phyloP scores from a whole-genome alignment of 2,797 vertebrate species.

The Poecilia velifera region DNA sequence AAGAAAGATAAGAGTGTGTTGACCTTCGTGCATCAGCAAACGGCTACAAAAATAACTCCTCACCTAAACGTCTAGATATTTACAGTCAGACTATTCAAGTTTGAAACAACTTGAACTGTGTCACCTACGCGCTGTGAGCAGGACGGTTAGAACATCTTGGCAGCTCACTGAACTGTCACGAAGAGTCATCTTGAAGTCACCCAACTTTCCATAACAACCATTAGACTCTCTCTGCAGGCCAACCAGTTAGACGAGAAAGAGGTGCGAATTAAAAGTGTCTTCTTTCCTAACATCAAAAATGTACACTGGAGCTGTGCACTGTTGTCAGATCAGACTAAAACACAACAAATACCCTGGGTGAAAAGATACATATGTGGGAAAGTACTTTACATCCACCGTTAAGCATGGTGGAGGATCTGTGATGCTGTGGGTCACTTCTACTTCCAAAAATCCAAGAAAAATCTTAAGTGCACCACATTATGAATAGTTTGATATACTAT shows the following conservation, averaged over 20 bases:
- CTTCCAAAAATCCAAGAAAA: not conserved
- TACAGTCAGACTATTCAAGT: slow-evolving; percentile 1
- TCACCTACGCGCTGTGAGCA: not conserved
- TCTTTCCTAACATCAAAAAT: not conserved
- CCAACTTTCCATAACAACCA: not conserved
- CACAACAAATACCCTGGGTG: not conserved
- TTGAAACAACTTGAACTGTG: not conserved
- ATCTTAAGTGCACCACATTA: not conserved
- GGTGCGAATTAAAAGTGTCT: not conserved
- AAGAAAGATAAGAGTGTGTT: not conserved
- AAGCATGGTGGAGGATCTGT: not conserved
- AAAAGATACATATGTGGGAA: not conserved
- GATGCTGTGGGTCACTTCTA: not conserved
- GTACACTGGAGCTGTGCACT: not conserved
- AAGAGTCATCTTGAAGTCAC: slow-evolving; percentile 2
- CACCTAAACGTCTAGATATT: not conserved
- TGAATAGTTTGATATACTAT: not conserved
- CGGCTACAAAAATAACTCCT: not conserved
- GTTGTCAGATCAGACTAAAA: not conserved
- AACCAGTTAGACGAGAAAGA: not conserved
- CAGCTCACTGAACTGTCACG: not conserved
- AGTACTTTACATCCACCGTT: not conserved
- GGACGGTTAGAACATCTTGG: not conserved
- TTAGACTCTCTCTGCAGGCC: not conserved
- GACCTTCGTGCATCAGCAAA: not conserved